Base-by-base conservation (phyloP, 2,888 invertebrate genomes). In the Polydrusus pterygomalis region DNA sequence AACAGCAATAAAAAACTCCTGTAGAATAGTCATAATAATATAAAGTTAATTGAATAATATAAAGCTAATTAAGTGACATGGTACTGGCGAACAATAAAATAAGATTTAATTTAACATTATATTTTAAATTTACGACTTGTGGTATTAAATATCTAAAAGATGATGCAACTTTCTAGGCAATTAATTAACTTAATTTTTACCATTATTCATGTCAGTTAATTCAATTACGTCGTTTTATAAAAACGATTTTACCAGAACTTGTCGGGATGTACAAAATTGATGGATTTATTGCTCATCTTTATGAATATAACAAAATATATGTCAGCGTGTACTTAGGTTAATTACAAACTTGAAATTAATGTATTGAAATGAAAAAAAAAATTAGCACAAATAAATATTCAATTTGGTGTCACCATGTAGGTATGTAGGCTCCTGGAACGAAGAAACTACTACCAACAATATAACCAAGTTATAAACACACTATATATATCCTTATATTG, bases 171-270 rank as follows among this genome's bases (percentile, higher is more conserved):
- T 30, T 9, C 13, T 2, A 54, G 6, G n/a, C 25, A 54, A 54
- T 54, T 54, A 51, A 30, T 54, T 54, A 25, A 54, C n/a, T 54
- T 54, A 17, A 30, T 30, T 54, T 54, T 51, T 10, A 25, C 30
- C 54, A 54, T 54, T 54, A 54, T 20, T 54, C 30, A 30, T 54
- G 54, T 20, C 54, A 54, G 54, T 30, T 54, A 54, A 54, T 54
- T 54, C 54, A 54, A 54, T 54, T 54, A 54, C 1, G 25, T 51
- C 20, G 51, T 30, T 54, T 54, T n/a, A 30, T 54, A 54, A 54
- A 30, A 30, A 54, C 25, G 54, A 54, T 54, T 25, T 54, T 11
- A 54, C 30, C 54, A n/a, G n/a, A 6, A 54, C 11, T 30, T 54
- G 20, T 47, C 17, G 20, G 11, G 25, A n/a, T n/a, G 10, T n/a